Conservation (phyloP, 1,140 invertebrate species). For the Ooceraea biroi region DNA sequence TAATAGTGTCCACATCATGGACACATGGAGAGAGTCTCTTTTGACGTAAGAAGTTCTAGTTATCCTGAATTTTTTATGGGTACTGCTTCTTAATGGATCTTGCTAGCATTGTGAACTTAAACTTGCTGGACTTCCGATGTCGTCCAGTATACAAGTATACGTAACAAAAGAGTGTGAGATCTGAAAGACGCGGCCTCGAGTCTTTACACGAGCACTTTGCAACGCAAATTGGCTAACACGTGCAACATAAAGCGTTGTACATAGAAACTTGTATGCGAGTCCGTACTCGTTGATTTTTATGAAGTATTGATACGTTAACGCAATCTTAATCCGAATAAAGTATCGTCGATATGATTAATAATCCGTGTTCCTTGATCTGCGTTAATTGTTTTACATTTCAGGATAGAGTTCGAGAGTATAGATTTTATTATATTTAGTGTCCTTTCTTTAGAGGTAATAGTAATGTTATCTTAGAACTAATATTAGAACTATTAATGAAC, state of each 20-base stretch:
- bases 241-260: slow-evolving; percentile 8
- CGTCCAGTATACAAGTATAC: background rate
- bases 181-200: slow-evolving; percentile 17
- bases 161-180: slow-evolving; percentile 40
- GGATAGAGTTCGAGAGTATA: background rate
- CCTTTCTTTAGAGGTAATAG: background rate
- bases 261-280: slow-evolving; percentile 3
- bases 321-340: background rate
- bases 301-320: background rate
- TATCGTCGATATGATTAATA: background rate
- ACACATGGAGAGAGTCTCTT: background rate
- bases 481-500: background rate
- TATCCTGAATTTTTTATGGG: slow-evolving; percentile 13
- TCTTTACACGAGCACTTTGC: slow-evolving; percentile 38
- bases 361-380: slow-evolving; percentile 6
- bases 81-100: background rate
- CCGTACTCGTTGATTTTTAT: background rate
- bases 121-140: background rate
- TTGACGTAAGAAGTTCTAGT: background rate
- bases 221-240: slow-evolving; percentile 22
- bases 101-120: slow-evolving; percentile 6
- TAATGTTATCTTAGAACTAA: background rate
- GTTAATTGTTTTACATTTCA: background rate
- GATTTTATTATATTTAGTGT: background rate
- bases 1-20: too few relatives aligned